Base-by-base conservation (phyloP, 2,113 vertebrate species). In the Atrichornis clamosus region DNA sequence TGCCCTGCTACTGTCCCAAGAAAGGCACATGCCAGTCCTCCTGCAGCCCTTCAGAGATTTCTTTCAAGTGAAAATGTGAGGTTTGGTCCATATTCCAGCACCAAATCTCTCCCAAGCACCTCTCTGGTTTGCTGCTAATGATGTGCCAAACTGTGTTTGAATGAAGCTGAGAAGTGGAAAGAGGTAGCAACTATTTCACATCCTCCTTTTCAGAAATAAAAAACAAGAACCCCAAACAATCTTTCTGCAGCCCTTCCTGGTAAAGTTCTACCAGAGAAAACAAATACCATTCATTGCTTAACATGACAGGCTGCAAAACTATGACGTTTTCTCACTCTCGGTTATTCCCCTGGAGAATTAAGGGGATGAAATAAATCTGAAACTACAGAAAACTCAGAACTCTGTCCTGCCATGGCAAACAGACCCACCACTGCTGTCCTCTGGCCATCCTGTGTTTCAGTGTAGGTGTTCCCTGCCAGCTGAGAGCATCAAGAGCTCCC, bases 191-290 rank as follows among this genome's bases (percentile, higher is more conserved):
- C 18, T 84, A 86, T 86, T 94, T 93, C 86, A 95, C 37, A 94
- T 93, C 92, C 88, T 87, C 73, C 62, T 94, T 90, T 59, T 78
- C 83, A 78, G 73, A 64, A 94, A 82, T 18, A 39, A 88, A 79
- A 82, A 44, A 3, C 63, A 87, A 87, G 65, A 84, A 87, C 30
- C n/a, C 33, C 17, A 19, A 62, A 7, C 16, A 64, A 88, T 8
- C 44, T 41, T 65, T 93, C 28, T 84, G 65, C 73, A 95, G 73
- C 68, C 65, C 37, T 96, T 95, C 76, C 85, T 90, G 79, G 72
- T 87, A 28, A 83, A 81, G 52, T 65, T 56, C 52, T 27, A 74
- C 20, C 7, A 0, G 24, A 86, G 68, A 70, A 92, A 90, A 75
- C 44, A 94, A 93, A 90, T 22, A 41, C n/a, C 20, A 17, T 46